A percentile compares a stretch with the other conserved stretches of the same genome.
phyloP scores from a whole-genome alignment of 2,797 vertebrate species.

The Erethizon dorsatum region DNA sequence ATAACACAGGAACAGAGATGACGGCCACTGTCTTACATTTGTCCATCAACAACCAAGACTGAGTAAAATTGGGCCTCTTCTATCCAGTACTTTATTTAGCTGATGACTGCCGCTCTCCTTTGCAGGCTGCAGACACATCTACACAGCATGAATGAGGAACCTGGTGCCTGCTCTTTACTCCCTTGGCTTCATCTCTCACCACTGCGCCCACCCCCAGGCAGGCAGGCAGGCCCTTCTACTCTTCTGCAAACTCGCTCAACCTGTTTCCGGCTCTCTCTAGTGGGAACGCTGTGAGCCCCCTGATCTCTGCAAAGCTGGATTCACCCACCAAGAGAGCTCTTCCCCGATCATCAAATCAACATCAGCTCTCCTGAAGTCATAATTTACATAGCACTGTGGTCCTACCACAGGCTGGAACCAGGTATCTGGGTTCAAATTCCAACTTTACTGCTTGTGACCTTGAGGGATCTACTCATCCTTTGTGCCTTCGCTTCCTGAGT shows the following conservation, averaged over 20 bases:
- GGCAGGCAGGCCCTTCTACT: neutral
- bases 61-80: neutral
- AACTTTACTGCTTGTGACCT: neutral
- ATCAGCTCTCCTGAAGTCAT: neutral
- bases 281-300: neutral
- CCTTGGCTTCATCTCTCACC: neutral
- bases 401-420: neutral
- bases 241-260: constrained; percentile 35
- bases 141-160: accelerated
- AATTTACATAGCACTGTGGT: neutral
- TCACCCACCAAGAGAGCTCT: neutral
- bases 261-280: constrained; percentile 34
- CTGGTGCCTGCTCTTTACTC: accelerated
- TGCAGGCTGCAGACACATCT: neutral
- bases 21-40: neutral
- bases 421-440: neutral
- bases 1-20: neutral
- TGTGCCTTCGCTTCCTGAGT: neutral
- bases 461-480: neutral
- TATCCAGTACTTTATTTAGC: neutral
- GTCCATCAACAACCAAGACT: neutral
- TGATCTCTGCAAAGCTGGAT: neutral
- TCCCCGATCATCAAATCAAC: neutral
- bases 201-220: accelerated
- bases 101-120: neutral